phyloP scores from a whole-genome alignment of 1,140 invertebrate species.

The Drosophila murphyi region DNA sequence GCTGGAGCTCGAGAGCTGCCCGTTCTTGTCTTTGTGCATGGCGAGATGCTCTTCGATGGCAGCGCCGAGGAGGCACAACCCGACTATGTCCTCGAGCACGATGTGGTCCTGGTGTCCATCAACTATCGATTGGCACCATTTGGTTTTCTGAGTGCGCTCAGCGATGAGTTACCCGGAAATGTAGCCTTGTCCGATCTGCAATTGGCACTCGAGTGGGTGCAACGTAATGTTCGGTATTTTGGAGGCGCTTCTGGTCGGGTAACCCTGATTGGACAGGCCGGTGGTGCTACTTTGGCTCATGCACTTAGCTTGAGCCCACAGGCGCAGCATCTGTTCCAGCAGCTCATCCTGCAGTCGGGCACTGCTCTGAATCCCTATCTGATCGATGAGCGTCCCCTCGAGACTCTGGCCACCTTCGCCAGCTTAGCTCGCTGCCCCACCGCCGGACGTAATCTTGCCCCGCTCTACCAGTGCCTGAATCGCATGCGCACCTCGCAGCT shows the following conservation, averaged over 20 bases:
- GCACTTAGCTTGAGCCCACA: constrained; percentile 83
- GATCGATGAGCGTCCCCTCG: constrained; percentile 66
- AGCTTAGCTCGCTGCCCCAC: constrained; percentile 63
- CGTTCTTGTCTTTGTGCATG: constrained; percentile 82
- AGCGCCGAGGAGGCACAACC: constrained; percentile 88
- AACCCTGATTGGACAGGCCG: constrained; percentile 87
- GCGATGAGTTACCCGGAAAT: constrained; percentile 88
- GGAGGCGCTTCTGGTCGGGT: constrained; percentile 88
- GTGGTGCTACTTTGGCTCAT: constrained; percentile 85
- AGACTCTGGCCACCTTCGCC: constrained; percentile 62
- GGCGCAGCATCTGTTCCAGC: constrained; percentile 64
- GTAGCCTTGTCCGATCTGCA: constrained; percentile 88
- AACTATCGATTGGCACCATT: constrained; percentile 91
- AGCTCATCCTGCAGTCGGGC: constrained; percentile 79
- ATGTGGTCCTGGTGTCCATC: constrained; percentile 90
- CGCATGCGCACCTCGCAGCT: constrained; percentile 64
- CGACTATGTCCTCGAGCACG: constrained; percentile 90
- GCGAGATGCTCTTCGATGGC: constrained; percentile 83
- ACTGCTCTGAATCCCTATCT: constrained; percentile 79
- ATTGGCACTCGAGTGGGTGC: constrained; percentile 87
- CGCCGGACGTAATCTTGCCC: constrained; percentile 16
- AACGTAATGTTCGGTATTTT: constrained; percentile 87
- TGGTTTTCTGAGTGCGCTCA: constrained; percentile 86
- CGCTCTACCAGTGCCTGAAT: constrained; percentile 60
- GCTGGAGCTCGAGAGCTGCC: constrained; percentile 56